phyloP scores from a whole-genome alignment of 2,888 invertebrate genomes.

The Nephrocerus scutellatus region DNA sequence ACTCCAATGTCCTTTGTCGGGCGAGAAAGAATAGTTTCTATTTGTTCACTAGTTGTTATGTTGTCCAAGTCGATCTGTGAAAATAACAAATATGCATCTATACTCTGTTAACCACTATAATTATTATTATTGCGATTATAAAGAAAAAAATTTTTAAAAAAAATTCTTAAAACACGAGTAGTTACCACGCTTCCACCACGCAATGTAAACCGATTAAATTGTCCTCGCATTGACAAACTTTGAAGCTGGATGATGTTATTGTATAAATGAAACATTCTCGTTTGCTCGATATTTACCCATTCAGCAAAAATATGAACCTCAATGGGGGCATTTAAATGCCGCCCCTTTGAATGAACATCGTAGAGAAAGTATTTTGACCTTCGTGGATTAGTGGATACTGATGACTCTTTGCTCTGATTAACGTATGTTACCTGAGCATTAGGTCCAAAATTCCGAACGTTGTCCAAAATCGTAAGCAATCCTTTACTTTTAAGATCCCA shows the following conservation, averaged over 20 bases:
- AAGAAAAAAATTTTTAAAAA: conserved; percentile 29
- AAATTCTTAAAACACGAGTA: conserved; percentile 10
- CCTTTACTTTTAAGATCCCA: conserved; percentile 26
- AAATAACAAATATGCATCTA: too few relatives aligned
- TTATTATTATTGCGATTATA: conserved; percentile 25
- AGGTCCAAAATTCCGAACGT: conserved; percentile 30
- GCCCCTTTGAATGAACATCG: conserved; percentile 41
- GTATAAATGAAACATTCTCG: too few relatives aligned
- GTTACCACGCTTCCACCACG: conserved; percentile 40
- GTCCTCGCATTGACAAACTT: conserved; percentile 28
- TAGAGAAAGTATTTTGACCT: conserved; percentile 25
- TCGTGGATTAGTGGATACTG: too few relatives aligned
- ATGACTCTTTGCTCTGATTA: conserved; percentile 24
- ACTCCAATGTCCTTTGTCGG: conserved; percentile 34
- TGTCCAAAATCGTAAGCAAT: conserved; percentile 23
- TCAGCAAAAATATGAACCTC: conserved; percentile 27
- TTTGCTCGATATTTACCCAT: conserved; percentile 13
- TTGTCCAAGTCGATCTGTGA: conserved; percentile 40
- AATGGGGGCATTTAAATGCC: conserved; percentile 32
- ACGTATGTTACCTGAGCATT: conserved; percentile 40
- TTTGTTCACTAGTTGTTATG: conserved; percentile 32
- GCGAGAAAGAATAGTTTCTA: conserved; percentile 28
- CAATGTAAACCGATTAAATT: conserved; percentile 35
- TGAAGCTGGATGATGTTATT: conserved; percentile 30
- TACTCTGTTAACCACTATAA: too few relatives aligned